Percentiles rank a stretch among this genome's conserved stretches.
These are phyloP conservation scores for Nemotelus pantherinus DNA, from an alignment of 2,888 invertebrate genomes.

Conservation along the genomic window DNA sequence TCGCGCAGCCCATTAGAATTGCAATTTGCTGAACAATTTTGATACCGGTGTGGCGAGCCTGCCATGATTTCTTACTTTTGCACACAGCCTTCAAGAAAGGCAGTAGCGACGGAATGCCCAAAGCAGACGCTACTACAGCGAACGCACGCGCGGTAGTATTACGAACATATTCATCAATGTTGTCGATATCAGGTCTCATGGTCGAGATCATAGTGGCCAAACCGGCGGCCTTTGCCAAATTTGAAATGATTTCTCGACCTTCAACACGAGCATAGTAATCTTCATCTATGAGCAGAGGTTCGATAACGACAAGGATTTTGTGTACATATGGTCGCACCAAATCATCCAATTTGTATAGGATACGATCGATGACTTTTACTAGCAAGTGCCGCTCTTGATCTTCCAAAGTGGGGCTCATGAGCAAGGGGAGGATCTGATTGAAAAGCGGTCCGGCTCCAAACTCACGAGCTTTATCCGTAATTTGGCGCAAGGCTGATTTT, in stretches of 20 bases:
- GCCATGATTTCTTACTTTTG: constrained; percentile 99
- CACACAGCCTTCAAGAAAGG: constrained; percentile 99
- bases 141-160: constrained; percentile 99
- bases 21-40: constrained; percentile 99
- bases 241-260: constrained; percentile 98
- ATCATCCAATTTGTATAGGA: constrained; percentile 97
- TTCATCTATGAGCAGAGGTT: constrained; percentile 97
- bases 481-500: constrained; percentile 95
- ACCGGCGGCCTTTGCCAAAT: constrained; percentile 98
- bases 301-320: constrained; percentile 99
- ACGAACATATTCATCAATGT: constrained; percentile 98
- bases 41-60: constrained; percentile 96
- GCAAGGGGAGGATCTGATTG: constrained; percentile 96
- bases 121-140: constrained; percentile 99
- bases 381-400: constrained; percentile 99
- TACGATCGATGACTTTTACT: constrained; percentile 98
- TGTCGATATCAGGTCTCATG: constrained; percentile 99
- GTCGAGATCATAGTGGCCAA: constrained; percentile 99
- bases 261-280: constrained; percentile 99
- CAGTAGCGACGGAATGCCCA: constrained; percentile 94
- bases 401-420: constrained; percentile 99
- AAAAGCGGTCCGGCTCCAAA: constrained; percentile 99
- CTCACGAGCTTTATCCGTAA: constrained; percentile 98
- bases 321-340: constrained; percentile 99
- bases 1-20: constrained; percentile 99